Percentiles rank a stretch among this genome's conserved stretches.
Evolutionary conservation across 2,888 invertebrate species (phyloP).

Genomic region (Sesia bembeciformis): DNA sequence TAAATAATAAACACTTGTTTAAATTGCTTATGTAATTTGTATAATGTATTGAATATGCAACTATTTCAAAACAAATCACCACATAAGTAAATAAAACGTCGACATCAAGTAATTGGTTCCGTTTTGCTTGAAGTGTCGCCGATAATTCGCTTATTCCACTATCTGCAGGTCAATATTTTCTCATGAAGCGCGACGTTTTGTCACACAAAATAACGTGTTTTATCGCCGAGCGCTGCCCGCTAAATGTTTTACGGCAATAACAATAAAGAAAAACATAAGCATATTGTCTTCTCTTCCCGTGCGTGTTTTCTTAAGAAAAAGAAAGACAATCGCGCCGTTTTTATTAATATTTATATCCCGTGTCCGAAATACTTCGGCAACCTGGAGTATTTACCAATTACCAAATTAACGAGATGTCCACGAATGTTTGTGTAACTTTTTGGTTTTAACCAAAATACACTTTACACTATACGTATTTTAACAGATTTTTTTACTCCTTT

Average conservation of each 20-base stretch:
- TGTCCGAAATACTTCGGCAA: conserved; percentile 52
- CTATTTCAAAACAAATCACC: no score
- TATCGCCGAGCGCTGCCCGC: conserved; percentile 52
- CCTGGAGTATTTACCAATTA: conserved; percentile 44
- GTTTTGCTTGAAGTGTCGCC: conserved; percentile 35
- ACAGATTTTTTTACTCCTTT: no score
- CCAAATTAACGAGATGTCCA: conserved; percentile 25
- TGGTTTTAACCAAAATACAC: no score
- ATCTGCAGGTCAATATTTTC: conserved; percentile 73
- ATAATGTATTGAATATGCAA: no score
- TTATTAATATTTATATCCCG: conserved; percentile 65
- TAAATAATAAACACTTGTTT: no score
- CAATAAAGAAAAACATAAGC: conserved; percentile 72
- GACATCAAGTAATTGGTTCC: conserved; percentile 30
- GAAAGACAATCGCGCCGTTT: conserved; percentile 50
- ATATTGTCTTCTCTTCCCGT: conserved; percentile 56
- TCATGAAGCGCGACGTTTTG: conserved; percentile 71
- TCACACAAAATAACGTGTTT: conserved; percentile 74
- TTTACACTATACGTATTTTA: no score
- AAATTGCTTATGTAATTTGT: no score
- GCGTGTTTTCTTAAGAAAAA: conserved; percentile 57
- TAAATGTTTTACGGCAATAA: conserved; percentile 72
- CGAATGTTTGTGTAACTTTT: neutral
- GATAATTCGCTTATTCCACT: conserved; percentile 69
- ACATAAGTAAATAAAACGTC: neutral